A percentile compares a stretch with the other conserved stretches of the same genome.
Evolutionary conservation across 64 coral and sea anemone species (phyloP).

Genomic region (Dendronephthya gigantea): DNA sequence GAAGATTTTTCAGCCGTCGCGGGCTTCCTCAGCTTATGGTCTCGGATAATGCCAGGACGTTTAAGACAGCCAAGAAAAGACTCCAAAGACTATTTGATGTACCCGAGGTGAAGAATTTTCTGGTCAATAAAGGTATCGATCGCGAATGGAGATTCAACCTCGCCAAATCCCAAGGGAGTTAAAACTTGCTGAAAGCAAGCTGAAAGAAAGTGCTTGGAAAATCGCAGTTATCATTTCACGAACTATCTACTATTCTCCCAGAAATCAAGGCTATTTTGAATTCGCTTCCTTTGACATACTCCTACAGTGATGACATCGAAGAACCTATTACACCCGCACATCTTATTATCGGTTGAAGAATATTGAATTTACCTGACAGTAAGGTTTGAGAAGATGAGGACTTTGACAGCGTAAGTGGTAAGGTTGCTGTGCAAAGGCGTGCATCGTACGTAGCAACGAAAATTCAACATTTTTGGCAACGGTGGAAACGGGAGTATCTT

Average conservation of each 20-base stretch:
- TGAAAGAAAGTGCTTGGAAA: conserved; percentile 37
- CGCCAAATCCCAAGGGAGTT: conserved; percentile 19
- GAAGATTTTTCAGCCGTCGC: conserved; percentile 31
- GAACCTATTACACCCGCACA: conserved; percentile 30
- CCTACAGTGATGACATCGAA: conserved; percentile 20
- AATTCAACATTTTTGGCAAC: conserved; percentile 48
- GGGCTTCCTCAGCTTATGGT: conserved; percentile 24
- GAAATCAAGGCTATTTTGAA: conserved; percentile 40
- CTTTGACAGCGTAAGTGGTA: not conserved
- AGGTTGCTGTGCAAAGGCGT: conserved; percentile 3
- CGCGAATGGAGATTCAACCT: conserved; percentile 42
- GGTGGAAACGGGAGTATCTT: conserved; percentile 42
- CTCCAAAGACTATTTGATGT: conserved; percentile 11
- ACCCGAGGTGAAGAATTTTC: conserved; percentile 1
- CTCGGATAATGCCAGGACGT: conserved; percentile 36
- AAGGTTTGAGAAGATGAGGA: conserved; percentile 35
- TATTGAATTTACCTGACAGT: not conserved
- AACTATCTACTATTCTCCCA: conserved; percentile 31
- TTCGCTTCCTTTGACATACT: conserved; percentile 27
- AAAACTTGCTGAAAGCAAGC: conserved; percentile 34
- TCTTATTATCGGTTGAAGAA: conserved; percentile 13
- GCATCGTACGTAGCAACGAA: conserved; percentile 12
- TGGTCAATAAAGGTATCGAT: conserved; percentile 20
- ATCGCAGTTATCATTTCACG: conserved; percentile 26
- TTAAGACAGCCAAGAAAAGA: not conserved